These are phyloP conservation scores for Ganaspis brasiliensis DNA, from an alignment of 2,888 invertebrate species.

Conservation along the genomic window DNA sequence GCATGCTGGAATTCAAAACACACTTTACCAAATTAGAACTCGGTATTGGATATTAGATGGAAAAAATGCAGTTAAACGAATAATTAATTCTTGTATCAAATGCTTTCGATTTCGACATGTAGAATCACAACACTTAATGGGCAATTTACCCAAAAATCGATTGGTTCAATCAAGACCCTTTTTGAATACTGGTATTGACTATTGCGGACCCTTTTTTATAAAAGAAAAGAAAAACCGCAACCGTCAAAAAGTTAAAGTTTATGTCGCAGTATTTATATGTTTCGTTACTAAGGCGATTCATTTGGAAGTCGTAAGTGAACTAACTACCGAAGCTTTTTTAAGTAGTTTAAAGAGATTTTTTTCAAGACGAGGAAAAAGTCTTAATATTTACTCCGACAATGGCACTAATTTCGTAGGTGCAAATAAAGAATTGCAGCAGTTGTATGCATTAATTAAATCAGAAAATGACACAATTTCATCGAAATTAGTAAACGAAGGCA, in stretches of 20 bases:
- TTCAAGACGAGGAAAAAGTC: constrained; percentile 58
- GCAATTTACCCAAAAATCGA: constrained; percentile 70
- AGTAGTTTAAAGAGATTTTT: constrained; percentile 59
- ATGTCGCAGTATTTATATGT: constrained; percentile 65
- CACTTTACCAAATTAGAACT: constrained; percentile 54
- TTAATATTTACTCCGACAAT: constrained; percentile 63
- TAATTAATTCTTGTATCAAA: constrained; percentile 65
- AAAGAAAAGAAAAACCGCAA: constrained; percentile 51
- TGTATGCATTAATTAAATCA: constrained; percentile 7
- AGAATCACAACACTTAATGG: constrained; percentile 67
- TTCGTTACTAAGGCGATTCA: constrained; percentile 64
- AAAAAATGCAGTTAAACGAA: constrained; percentile 58
- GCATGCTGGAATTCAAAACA: constrained; percentile 62
- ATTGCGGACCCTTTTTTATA: constrained; percentile 65
- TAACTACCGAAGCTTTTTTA: constrained; percentile 60
- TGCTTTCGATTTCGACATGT: constrained; percentile 66
- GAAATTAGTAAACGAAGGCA: background rate
- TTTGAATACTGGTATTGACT: constrained; percentile 64
- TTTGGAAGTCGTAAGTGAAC: constrained; percentile 60
- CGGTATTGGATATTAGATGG: constrained; percentile 70
- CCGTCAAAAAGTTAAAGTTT: constrained; percentile 56
- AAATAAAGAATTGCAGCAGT: constrained; percentile 48
- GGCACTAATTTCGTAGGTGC: constrained; percentile 66
- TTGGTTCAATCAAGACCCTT: constrained; percentile 59
- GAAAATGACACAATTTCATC: constrained; percentile 1